These are phyloP conservation scores for Ploceus nigricollis DNA, from an alignment of 2,113 vertebrate genomes.

Conservation along the genomic window DNA sequence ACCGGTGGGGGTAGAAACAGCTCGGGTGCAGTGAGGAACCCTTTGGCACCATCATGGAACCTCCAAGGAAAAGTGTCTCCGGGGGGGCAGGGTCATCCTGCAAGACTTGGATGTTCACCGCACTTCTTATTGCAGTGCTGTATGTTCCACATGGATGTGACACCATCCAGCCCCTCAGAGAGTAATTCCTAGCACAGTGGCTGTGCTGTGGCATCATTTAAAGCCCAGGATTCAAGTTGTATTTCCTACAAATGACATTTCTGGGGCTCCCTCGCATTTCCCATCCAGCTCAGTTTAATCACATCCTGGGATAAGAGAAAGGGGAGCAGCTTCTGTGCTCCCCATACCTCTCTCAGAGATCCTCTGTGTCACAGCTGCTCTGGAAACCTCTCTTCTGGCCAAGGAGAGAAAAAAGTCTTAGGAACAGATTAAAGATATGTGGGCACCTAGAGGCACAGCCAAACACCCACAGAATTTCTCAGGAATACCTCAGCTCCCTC, in stretches of 20 bases:
- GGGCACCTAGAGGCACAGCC: not conserved
- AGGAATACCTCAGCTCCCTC: not conserved
- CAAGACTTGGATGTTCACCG: not conserved
- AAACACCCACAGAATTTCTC: not conserved
- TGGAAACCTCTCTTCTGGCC: not conserved
- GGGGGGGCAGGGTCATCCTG: rapidly evolving
- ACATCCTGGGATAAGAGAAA: not conserved
- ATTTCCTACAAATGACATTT: not conserved
- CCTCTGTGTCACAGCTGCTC: not conserved
- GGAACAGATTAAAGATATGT: not conserved
- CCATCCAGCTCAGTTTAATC: not conserved
- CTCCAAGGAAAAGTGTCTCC: not conserved
- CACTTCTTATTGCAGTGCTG: not conserved
- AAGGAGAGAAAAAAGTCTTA: not conserved
- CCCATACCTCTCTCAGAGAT: rapidly evolving
- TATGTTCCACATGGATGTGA: not conserved
- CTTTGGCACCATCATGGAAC: not conserved
- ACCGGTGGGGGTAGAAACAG: not conserved
- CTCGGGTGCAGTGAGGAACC: rapidly evolving
- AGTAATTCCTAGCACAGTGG: not conserved
- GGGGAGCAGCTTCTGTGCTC: not conserved
- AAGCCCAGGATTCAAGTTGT: not conserved
- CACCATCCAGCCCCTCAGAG: not conserved
- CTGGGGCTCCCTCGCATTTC: not conserved
- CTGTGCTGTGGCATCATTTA: not conserved